Base-by-base conservation (phyloP, 2,888 invertebrate species). In the Chymomyza caudatula region DNA sequence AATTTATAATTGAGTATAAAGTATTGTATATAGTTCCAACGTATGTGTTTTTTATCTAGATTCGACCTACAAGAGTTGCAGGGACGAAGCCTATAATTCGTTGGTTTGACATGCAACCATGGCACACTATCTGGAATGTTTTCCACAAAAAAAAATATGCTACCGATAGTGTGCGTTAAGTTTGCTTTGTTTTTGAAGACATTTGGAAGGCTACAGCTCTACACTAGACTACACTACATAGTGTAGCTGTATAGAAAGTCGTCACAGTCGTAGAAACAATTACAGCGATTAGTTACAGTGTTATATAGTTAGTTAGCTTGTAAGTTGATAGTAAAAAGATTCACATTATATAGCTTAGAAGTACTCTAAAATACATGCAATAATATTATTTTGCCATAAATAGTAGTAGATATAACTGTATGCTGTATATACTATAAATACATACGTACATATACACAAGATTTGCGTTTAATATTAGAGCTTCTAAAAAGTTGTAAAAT, bases 271-370 rank as follows among this genome's bases (percentile, higher is more conserved):
- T 70, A 64, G 67, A 69, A 67, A 63, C 22, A 65, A 63, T 66
- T 56, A 37, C 29, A 55, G 59, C 20, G 56, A 11, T 62, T 53
- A 53, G 25, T 53, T 53, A 53, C 17, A 47, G n/a, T 23, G 3
- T 22, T 23, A 15, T 53, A 53, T 8, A n/a, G 19, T 52, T 54
- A 64, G 59, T 56, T 59, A 66, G 72, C 43, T 43, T 37, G 37
- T 51, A 20, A 25, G 43, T 56, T 56, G 23, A 42, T 63, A 63
- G 25, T 70, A 65, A 69, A 76, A 76, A 74, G 73, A 71, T 76
- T 37, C 58, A 67, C 61, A 57, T 65, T 70, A 22, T 37, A 37
- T 37, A 57, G 42, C 55, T 62, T 68, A 74, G 43, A 56, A 61
- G 44, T 75, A 73, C 37, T 54, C 62, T 71, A 75, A 49, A 64